phyloP scores from a whole-genome alignment of 2,888 invertebrate species.

The Zootermopsis nevadensis region DNA sequence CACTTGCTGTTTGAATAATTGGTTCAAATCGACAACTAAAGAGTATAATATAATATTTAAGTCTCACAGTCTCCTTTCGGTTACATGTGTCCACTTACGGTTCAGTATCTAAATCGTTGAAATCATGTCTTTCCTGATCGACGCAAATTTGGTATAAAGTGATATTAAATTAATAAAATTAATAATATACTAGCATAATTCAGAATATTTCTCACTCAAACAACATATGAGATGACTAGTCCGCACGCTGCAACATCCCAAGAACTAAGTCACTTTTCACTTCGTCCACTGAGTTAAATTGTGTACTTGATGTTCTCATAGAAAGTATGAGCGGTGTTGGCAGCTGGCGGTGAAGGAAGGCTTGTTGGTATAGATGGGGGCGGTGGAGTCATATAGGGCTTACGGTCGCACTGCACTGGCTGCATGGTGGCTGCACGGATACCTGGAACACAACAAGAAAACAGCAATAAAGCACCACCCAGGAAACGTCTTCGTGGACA shows the following conservation, averaged over 20 bases:
- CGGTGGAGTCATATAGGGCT: constrained; percentile 68
- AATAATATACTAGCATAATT: background rate
- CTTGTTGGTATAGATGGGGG: constrained; percentile 60
- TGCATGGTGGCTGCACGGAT: constrained; percentile 56
- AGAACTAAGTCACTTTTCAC: background rate
- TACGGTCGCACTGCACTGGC: constrained; percentile 68
- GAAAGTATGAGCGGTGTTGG: constrained; percentile 55
- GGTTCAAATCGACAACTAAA: no score
- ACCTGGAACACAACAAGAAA: constrained; percentile 28
- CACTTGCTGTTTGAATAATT: no score
- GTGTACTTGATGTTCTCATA: constrained; percentile 54
- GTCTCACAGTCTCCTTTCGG: no score
- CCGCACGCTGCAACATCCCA: background rate
- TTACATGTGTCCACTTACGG: no score
- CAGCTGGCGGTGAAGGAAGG: constrained; percentile 66
- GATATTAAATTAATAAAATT: constrained; percentile 7
- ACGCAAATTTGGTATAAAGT: no score
- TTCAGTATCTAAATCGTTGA: no score
- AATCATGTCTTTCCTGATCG: no score
- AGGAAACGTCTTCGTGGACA: no score
- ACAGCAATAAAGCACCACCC: no score
- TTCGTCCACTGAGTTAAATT: constrained; percentile 35
- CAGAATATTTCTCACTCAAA: constrained; percentile 5
- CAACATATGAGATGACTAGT: constrained; percentile 9
- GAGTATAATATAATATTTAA: no score